Evolutionary conservation across 2,113 vertebrate species (phyloP), one percentile per base, ranked within the genome.

Genomic region (Salminus brasiliensis): DNA sequence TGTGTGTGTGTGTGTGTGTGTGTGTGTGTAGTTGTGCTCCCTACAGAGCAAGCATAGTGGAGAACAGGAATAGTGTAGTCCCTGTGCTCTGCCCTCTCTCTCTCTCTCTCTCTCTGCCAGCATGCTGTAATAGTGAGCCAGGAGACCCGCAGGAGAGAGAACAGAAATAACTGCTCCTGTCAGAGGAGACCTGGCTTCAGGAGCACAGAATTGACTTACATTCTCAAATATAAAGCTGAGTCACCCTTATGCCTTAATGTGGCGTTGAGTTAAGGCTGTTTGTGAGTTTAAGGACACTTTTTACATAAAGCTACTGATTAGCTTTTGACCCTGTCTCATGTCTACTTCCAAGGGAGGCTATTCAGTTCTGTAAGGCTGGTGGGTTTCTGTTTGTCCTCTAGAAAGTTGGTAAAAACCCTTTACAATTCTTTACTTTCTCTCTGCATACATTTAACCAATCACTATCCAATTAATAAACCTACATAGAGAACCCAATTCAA

Each of bases 101-200:
- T 75, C 72, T 68, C 2, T 71, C 2, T 71, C 39, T 75, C 43
- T 75, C 72, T 68, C 52, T 67, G 52, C 30, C 49, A 52, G 21
- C 34, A 18, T 66, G 52, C 62, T 84, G 41, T 68, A 69, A 74
- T 73, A 78, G 69, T 30, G 70, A 81, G 66, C 62, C 82, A 84
- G 63, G 82, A 81, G 82, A 76, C 67, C 30, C 57, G 39, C 69
- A 55, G 39, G 9, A 74, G 78, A 73, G 78, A 23, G 69, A 80
- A 55, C 49, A 81, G 78, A 81, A 77, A 84, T 78, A 84, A 74
- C 32, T 59, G 69, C 53, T 79, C 4, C 43, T 72, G 49, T 81
- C 70, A 77, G 53, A 80, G 74, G 68, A 84, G 74, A 32, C 34
- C 71, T 60, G 43, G 62, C 76, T 47, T 39, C 2, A 34, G 47